A percentile compares a stretch with the other conserved stretches of the same genome.
Conservation (phyloP, 2,797 vertebrate genomes). For the Pogonophryne albipinna region DNA sequence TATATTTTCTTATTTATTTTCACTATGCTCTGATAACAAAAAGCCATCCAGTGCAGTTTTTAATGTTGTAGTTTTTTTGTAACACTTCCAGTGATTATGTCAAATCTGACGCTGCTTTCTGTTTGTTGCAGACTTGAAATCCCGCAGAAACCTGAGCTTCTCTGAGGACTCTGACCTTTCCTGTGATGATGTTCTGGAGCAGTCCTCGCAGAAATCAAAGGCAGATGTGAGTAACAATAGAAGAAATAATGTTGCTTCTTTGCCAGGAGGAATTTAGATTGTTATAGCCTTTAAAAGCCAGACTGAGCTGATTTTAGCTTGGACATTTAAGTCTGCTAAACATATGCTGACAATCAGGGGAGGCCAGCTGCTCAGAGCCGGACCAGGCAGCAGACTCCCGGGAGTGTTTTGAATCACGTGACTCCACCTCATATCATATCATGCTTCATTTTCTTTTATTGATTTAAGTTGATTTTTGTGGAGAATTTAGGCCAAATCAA, state of each 20-base stretch:
- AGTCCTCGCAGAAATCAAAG: conserved; percentile 95
- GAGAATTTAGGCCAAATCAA: neutral
- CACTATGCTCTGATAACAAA: too few species aligned
- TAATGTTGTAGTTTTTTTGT: neutral
- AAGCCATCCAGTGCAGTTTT: neutral
- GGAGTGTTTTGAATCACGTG: neutral
- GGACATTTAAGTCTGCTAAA: neutral
- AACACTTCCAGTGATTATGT: neutral
- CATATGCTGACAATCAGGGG: neutral
- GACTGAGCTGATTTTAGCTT: neutral
- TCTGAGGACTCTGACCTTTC: conserved; percentile 98
- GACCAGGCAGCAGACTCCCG: neutral
- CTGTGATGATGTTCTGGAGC: conserved; percentile 94
- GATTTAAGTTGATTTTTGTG: neutral
- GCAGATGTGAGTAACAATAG: conserved; percentile 88
- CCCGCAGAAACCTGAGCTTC: conserved; percentile 93
- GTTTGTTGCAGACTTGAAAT: conserved; percentile 86
- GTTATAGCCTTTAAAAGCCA: neutral
- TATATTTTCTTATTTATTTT: too few species aligned
- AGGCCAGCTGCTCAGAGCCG: neutral
- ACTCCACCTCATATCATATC: neutral
- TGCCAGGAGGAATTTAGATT: neutral
- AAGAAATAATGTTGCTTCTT: neutral
- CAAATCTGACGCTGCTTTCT: neutral
- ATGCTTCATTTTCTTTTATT: neutral